Evolutionary conservation across 2,797 vertebrate species (phyloP).

Genomic region (Catharus ustulatus): DNA sequence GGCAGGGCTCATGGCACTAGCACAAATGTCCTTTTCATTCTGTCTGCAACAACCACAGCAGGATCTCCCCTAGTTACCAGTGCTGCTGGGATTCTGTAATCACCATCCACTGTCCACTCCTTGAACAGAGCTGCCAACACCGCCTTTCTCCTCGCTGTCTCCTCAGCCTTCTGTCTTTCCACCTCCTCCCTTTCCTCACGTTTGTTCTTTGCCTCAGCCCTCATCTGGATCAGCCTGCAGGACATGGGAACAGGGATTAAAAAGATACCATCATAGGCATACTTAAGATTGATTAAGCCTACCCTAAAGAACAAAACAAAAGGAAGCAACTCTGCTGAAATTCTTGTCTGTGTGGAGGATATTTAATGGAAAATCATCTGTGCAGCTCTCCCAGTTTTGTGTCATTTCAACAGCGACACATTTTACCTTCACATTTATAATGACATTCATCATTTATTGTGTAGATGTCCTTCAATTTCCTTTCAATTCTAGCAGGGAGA

Average conservation of each 20-base stretch:
- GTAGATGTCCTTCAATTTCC: constrained; percentile 1
- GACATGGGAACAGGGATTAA: not conserved
- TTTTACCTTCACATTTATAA: constrained; percentile 26
- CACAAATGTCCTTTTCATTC: not conserved
- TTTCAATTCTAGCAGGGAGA: constrained; percentile 21
- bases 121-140: constrained; percentile 66
- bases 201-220: constrained; percentile 52
- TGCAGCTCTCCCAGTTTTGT: not conserved
- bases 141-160: constrained; percentile 53
- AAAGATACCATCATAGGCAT: not conserved
- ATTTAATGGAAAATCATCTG: not conserved
- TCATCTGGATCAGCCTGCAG: constrained; percentile 74
- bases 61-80: constrained; percentile 71
- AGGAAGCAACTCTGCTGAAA: not conserved
- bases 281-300: not conserved
- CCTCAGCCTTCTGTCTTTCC: constrained; percentile 40
- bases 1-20: not conserved
- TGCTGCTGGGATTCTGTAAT: constrained; percentile 53
- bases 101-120: constrained; percentile 70
- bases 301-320: not conserved
- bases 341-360: not conserved
- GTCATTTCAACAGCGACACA: not conserved
- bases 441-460: constrained; percentile 2
- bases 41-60: not conserved
- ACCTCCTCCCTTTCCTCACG: constrained; percentile 51